These are phyloP conservation scores for Antennarius striatus DNA, from an alignment of 2,113 vertebrate species.

Conservation along the genomic window DNA sequence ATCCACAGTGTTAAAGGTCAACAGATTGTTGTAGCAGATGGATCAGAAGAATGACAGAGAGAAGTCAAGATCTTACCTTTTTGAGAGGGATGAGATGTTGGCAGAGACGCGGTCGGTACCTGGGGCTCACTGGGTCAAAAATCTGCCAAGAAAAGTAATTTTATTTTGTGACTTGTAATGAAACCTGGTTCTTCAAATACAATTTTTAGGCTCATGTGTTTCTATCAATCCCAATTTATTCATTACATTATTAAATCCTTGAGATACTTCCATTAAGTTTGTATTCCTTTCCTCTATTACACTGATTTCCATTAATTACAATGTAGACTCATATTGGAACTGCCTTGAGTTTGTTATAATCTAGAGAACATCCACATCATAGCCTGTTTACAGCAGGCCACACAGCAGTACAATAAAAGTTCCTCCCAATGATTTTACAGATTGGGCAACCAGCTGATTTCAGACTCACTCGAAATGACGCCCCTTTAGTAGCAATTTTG, in stretches of 20 bases:
- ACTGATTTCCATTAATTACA: slow-evolving; percentile 39
- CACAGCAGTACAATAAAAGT: slow-evolving; percentile 18
- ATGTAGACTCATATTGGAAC: slow-evolving; percentile 35
- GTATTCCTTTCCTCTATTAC: not conserved
- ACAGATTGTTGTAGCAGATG: slow-evolving; percentile 45
- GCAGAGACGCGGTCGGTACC: slow-evolving; percentile 14
- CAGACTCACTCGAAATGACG: slow-evolving; percentile 19
- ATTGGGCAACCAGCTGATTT: slow-evolving; percentile 12
- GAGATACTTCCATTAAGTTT: not conserved
- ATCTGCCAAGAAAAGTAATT: slow-evolving; percentile 35
- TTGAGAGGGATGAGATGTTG: not conserved
- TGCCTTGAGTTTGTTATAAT: slow-evolving; percentile 48
- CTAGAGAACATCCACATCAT: slow-evolving; percentile 40
- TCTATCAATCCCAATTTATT: no score
- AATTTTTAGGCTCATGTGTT: not conserved
- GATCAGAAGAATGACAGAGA: slow-evolving; percentile 14
- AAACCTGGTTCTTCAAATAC: not conserved
- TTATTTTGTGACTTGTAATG: not conserved
- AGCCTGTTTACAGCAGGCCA: slow-evolving; percentile 49
- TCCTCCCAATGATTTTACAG: slow-evolving; percentile 34
- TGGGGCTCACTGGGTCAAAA: slow-evolving; percentile 14
- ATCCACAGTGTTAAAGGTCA: not conserved
- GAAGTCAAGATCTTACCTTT: slow-evolving; percentile 48
- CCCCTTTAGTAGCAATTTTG: slow-evolving; percentile 22
- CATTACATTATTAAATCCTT: slow-evolving; percentile 8